Conservation (phyloP, 2,888 invertebrate species). For the Spilosoma lubricipeda region DNA sequence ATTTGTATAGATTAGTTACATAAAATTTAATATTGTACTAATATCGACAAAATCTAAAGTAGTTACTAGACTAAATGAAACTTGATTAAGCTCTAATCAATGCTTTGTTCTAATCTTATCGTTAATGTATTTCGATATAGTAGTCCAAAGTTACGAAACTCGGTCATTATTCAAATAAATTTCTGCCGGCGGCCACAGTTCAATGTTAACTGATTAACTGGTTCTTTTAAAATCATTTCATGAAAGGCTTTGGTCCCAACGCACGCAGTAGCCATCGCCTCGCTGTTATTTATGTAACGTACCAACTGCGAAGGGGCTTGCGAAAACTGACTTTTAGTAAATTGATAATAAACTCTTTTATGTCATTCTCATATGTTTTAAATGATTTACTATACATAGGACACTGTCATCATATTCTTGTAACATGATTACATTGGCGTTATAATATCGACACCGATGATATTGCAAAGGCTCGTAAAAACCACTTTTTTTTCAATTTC, state of each 20-base stretch:
- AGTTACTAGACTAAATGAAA: conserved; percentile 23
- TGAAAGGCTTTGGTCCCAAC: conserved; percentile 38
- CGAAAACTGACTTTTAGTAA: neutral
- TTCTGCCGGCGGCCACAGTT: conserved; percentile 63
- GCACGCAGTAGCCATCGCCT: conserved; percentile 4
- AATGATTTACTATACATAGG: neutral
- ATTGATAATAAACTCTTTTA: neutral
- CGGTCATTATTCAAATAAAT: conserved; percentile 63
- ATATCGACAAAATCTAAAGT: neutral
- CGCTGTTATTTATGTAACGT: neutral
- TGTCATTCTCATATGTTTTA: neutral
- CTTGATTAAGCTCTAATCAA: conserved; percentile 33
- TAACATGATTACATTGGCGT: neutral
- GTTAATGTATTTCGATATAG: conserved; percentile 40
- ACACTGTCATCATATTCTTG: neutral
- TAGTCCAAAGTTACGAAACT: conserved; percentile 61
- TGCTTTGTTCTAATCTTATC: conserved; percentile 30
- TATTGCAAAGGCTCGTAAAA: neutral
- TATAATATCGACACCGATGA: neutral
- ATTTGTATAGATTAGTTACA: too few relatives aligned
- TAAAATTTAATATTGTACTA: conserved; percentile 15
- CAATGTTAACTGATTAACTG: conserved; percentile 68
- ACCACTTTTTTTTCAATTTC: too few relatives aligned
- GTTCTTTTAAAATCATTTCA: conserved; percentile 66
- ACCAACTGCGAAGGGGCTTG: neutral